phyloP scores from a whole-genome alignment of 2,888 invertebrate genomes.

The Acleris holmiana region DNA sequence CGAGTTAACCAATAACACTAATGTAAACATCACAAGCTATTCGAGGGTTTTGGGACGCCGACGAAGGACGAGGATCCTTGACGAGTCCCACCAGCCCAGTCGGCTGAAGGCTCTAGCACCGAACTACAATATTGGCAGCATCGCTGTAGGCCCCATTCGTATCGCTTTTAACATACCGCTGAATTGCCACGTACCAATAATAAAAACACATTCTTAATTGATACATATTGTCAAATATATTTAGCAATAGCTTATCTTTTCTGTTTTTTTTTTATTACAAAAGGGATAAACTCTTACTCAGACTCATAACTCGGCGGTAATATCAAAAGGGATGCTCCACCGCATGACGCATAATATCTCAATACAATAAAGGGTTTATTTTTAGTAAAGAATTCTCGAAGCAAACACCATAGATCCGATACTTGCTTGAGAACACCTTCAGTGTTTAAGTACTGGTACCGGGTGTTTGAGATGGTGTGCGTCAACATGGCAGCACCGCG shows the following conservation, averaged over 20 bases:
- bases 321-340: background rate
- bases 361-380: background rate
- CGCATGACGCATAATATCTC: background rate
- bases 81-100: background rate
- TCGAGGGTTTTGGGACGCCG: constrained; percentile 14
- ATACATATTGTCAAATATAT: background rate
- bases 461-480: background rate
- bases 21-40: constrained; percentile 24
- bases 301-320: background rate
- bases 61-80: background rate
- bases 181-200: background rate
- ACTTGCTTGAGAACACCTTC: background rate
- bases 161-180: constrained; percentile 5
- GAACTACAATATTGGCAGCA: constrained; percentile 16
- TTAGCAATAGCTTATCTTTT: background rate
- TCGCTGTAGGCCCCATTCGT: constrained; percentile 15
- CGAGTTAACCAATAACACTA: constrained; percentile 10
- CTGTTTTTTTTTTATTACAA: background rate
- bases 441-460: background rate
- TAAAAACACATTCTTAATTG: constrained; percentile 2
- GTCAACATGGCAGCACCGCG: background rate
- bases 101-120: constrained; percentile 8
- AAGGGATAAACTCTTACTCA: background rate
- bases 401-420: too few species aligned
- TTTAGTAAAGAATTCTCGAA: too few species aligned